Base-by-base conservation (phyloP, 2,888 invertebrate species). In the Meteorus cinctellus region DNA sequence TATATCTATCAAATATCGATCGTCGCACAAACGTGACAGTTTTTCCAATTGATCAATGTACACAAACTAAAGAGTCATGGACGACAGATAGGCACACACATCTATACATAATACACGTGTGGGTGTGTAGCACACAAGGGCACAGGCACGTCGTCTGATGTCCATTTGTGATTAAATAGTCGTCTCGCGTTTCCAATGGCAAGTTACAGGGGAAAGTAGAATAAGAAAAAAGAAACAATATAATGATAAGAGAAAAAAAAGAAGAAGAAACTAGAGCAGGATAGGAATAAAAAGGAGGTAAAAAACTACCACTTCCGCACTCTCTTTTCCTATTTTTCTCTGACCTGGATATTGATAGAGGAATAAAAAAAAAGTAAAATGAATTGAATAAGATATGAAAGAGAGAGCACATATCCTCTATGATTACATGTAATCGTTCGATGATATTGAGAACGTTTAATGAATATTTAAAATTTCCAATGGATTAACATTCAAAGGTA, bases 1-100 rank as follows among this genome's bases (percentile, higher is more conserved):
- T 34, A 31, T 34, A 8, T 12, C 31, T 31, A 75, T 75, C 66
- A 31, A 72, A 72, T 72, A 75, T 75, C 71, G 75, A 75, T 75
- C 67, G 55, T 62, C 45, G 48, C 59, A 67, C n/a, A 75, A 72
- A 75, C 75, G 75, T 75, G 75, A 75, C 75, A 66, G n/a, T 75
- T 75, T 75, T 75, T 60, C 27, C 71, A 72, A 75, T 75, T 36
- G n/a, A 59, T 12, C 24, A 55, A 55, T 19, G 55, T 55, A 55
- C 55, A 19, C 19, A n/a, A 55, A 6, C 19, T 8, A 19, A 19
- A 55, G 19, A 19, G 19, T 55, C 41, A 55, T 55, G 55, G 6
- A 19, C 8, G 55, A 48, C 4, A 55, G 55, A 55, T 10, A 55
- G 24, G 24, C n/a, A 19, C 6, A 55, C 10, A 48, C 14, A 48